Evolutionary conservation across 2,797 vertebrate species (phyloP), one percentile per base, ranked within the genome.

Genomic region (Macroramphosus scolopax): DNA sequence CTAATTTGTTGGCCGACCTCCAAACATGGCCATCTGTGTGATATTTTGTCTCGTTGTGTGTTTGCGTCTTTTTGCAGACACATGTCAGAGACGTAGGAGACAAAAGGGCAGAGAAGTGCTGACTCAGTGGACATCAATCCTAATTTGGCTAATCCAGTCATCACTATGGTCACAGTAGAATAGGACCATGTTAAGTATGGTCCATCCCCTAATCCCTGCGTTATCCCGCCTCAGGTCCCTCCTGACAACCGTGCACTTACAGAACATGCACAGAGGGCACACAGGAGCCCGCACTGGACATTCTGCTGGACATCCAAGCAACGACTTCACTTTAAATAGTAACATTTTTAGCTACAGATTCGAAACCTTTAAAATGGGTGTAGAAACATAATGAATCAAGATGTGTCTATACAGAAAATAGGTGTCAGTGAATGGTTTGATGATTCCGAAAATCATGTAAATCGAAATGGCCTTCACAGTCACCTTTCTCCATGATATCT

Each of bases 141-240:
- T 82, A 80, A 81, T 84, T 71, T 51, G 53, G 15, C 32, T 81
- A 74, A 84, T 81, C 80, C 43, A 53, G 20, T 44, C 18, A 59
- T 71, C 50, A 44, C 68, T 65, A 51, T 64, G 47, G 67, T 68
- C 60, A 58, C 68, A 36, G 63, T 68, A 65, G 32, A 61, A 52
- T 26, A 53, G 34, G 17, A 26, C 44, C 32, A 55, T 38, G 51
- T 52, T 72, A 72, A 63, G 39, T 42, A 61, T 51, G 54, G 30
- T 41, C 68, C 43, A 65, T 60, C 46, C 44, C 20, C 30, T 81
- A 72, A 80, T 79, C 73, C 66, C 39, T 57, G 4, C 14, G 52
- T 73, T 41, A 69, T 51, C 51, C 52, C 43, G 24, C 47, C 17
- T 47, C 15, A 55, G 12, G 3, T 47, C 30, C 55, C 34, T 48